phyloP scores from a whole-genome alignment of 2,113 vertebrate species.

The Sterrhoptilus dennistouni region DNA sequence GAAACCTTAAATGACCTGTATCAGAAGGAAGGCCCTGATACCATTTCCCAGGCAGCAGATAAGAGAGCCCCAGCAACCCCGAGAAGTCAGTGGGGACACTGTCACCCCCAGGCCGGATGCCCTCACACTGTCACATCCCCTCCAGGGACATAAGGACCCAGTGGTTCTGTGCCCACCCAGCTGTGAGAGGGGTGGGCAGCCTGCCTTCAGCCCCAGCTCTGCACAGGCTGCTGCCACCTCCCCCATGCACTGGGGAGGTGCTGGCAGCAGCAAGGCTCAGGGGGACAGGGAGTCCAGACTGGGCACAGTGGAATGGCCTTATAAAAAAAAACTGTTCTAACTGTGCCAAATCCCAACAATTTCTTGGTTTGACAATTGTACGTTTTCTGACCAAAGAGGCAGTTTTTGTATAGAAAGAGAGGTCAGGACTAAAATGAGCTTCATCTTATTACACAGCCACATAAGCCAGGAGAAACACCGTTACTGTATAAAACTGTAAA shows the following conservation, averaged over 20 bases:
- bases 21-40: background rate
- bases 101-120: background rate
- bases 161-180: fast-evolving
- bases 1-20: background rate
- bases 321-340: background rate
- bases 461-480: background rate
- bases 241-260: background rate
- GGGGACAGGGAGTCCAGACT: background rate
- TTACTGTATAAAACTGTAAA: background rate
- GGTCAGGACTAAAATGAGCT: background rate
- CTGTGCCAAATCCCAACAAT: background rate
- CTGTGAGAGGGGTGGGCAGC: fast-evolving
- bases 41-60: background rate
- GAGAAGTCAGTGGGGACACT: background rate
- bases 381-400: background rate
- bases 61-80: background rate
- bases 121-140: fast-evolving
- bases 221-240: background rate
- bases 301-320: fast-evolving
- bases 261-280: background rate
- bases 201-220: fast-evolving
- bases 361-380: background rate
- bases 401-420: background rate
- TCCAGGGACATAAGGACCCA: background rate
- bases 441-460: background rate